Evolutionary conservation across 2,113 vertebrate genomes (phyloP).

Genomic region (Percopsis transmontana): DNA sequence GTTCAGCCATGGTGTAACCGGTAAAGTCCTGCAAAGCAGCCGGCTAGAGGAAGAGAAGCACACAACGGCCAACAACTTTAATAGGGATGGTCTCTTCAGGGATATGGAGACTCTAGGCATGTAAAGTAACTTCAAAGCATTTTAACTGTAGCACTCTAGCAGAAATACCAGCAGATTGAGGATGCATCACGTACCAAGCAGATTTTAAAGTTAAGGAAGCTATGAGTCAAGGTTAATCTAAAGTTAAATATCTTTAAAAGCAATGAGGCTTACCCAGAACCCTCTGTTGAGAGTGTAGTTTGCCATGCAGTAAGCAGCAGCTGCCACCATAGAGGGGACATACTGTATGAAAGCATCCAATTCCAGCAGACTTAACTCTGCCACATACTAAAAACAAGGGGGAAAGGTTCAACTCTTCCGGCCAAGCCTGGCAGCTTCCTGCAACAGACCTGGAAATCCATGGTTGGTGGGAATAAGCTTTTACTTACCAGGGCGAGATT

Average conservation of each 20-base stretch:
- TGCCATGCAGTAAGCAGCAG: slow-evolving; percentile 87
- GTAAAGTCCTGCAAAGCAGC: slow-evolving; percentile 83
- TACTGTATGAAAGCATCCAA: slow-evolving; percentile 93
- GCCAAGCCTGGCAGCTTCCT: not conserved
- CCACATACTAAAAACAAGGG: slow-evolving; percentile 83
- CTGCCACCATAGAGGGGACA: slow-evolving; percentile 89
- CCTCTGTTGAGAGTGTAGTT: slow-evolving; percentile 83
- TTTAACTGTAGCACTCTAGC: too few species aligned
- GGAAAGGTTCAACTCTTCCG: not conserved
- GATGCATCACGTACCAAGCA: too few species aligned
- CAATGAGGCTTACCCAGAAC: slow-evolving; percentile 83
- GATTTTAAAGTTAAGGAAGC: too few species aligned
- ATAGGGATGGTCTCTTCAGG: too few species aligned
- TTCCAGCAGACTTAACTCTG: slow-evolving; percentile 92
- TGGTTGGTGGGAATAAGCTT: too few species aligned
- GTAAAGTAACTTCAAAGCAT: too few species aligned
- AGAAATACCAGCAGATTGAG: too few species aligned
- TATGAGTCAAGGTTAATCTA: too few species aligned
- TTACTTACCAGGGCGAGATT: slow-evolving; percentile 89
- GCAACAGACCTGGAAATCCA: not conserved
- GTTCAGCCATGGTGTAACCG: slow-evolving; percentile 85
- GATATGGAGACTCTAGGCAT: too few species aligned
- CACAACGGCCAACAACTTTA: too few species aligned
- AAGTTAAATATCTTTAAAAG: too few species aligned
- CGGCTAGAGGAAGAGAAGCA: slow-evolving; percentile 75